Evolutionary conservation across 2,797 vertebrate species (phyloP).

Genomic region (Rhodeus uyekii): DNA sequence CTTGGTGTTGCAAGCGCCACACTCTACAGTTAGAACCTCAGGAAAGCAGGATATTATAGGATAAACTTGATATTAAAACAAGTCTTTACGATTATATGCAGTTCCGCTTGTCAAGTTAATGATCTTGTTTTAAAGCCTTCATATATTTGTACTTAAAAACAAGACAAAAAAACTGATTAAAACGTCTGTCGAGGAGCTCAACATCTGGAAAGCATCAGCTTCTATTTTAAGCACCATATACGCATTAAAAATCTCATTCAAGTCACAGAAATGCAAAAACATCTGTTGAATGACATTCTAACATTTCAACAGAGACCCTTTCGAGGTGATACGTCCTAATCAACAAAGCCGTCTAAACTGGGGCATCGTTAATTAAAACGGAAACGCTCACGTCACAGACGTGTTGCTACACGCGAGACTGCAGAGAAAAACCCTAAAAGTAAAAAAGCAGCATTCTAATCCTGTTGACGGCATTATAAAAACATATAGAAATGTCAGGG

Average conservation of each 20-base stretch:
- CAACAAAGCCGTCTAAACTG: neutral
- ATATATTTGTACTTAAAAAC: neutral
- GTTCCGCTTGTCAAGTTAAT: neutral
- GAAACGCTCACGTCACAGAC: neutral
- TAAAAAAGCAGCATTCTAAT: conserved; percentile 17
- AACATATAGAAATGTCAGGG: conserved; percentile 64
- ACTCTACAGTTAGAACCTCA: too few relatives aligned
- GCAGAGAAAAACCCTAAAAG: conserved; percentile 57
- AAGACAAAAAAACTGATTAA: neutral
- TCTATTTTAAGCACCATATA: neutral
- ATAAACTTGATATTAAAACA: too few relatives aligned
- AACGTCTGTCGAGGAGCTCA: neutral
- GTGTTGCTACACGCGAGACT: conserved; percentile 38
- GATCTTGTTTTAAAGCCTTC: neutral
- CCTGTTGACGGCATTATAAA: conserved; percentile 61
- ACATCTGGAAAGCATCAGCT: neutral
- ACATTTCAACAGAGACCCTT: neutral
- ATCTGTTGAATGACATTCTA: neutral
- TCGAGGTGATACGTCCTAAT: neutral
- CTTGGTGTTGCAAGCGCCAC: too few relatives aligned
- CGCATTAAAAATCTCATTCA: neutral
- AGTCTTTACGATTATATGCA: neutral
- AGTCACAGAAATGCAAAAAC: too few relatives aligned
- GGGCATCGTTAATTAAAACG: neutral
- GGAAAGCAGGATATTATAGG: too few relatives aligned